Evolutionary conservation across 2,797 vertebrate species (phyloP).

Genomic region (Picus viridis): DNA sequence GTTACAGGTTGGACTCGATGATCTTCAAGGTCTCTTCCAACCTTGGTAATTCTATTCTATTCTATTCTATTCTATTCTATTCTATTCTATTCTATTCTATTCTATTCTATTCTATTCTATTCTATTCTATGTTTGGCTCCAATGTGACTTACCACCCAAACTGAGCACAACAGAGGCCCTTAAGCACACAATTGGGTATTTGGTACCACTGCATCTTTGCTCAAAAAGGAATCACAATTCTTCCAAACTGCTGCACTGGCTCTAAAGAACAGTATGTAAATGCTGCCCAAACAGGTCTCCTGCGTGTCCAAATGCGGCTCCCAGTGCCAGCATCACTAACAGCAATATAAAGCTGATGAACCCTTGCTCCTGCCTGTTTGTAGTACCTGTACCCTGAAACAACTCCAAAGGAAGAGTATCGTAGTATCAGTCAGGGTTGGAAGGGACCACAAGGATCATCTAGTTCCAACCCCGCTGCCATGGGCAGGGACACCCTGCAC

Average conservation of each 20-base stretch:
- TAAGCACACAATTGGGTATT: not conserved
- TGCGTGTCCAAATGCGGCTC: not conserved
- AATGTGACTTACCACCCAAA: constrained; percentile 35
- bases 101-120: too few relatives aligned
- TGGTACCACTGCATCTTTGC: not conserved
- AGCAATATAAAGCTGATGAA: not conserved
- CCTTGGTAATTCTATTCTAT: too few relatives aligned
- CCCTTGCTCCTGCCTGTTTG: not conserved
- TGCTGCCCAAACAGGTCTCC: not conserved
- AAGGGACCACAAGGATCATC: too few relatives aligned
- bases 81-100: too few relatives aligned
- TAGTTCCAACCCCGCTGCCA: too few relatives aligned
- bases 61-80: too few relatives aligned
- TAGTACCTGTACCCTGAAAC: not conserved
- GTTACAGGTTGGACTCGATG: too few relatives aligned
- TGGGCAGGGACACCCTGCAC: too few relatives aligned
- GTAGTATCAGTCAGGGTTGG: too few relatives aligned
- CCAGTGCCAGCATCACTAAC: not conserved
- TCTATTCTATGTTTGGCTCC: constrained; percentile 56
- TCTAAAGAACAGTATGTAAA: not conserved
- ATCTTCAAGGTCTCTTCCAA: too few relatives aligned
- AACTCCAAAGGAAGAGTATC: not conserved
- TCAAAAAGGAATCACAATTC: constrained; percentile 29
- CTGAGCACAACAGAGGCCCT: not conserved
- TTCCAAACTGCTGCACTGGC: not conserved